A percentile compares a stretch with the other conserved stretches of the same genome.
These are phyloP conservation scores for Tolypeutes matacus DNA, from an alignment of 2,797 vertebrate genomes.

Conservation along the genomic window DNA sequence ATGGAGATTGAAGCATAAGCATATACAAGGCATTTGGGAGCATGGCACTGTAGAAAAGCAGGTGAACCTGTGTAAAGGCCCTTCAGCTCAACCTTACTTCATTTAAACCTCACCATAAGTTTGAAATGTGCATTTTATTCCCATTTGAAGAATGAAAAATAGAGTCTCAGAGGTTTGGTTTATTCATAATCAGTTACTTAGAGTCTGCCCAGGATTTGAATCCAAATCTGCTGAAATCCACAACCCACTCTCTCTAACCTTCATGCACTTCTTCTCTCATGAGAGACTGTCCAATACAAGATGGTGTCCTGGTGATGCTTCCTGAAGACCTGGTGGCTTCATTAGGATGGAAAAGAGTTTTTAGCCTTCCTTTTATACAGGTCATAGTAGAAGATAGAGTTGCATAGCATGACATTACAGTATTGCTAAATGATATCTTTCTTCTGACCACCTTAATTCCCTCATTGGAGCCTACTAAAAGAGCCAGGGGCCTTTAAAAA, in stretches of 20 bases:
- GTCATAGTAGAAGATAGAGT: constrained; percentile 47
- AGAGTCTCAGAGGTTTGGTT: constrained; percentile 23
- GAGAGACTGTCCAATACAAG: neutral
- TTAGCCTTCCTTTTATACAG: neutral
- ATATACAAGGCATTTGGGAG: neutral
- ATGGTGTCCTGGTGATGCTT: neutral
- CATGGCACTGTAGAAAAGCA: neutral
- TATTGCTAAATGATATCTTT: constrained; percentile 6
- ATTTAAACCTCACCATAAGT: neutral
- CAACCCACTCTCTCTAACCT: neutral
- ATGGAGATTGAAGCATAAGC: neutral
- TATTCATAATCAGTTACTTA: neutral
- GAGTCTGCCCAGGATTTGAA: neutral
- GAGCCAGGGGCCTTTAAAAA: neutral
- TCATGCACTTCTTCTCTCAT: neutral
- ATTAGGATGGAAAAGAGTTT: constrained; percentile 19
- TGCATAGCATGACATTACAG: neutral
- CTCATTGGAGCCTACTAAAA: constrained; percentile 1
- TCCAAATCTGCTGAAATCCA: neutral
- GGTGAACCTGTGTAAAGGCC: neutral
- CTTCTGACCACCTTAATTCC: neutral
- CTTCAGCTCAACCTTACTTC: neutral
- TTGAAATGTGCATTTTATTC: neutral
- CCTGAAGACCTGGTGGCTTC: neutral
- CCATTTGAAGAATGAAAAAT: constrained; percentile 28